Evolutionary conservation across 2,113 vertebrate species (phyloP).

Genomic region (Setophaga petechia): DNA sequence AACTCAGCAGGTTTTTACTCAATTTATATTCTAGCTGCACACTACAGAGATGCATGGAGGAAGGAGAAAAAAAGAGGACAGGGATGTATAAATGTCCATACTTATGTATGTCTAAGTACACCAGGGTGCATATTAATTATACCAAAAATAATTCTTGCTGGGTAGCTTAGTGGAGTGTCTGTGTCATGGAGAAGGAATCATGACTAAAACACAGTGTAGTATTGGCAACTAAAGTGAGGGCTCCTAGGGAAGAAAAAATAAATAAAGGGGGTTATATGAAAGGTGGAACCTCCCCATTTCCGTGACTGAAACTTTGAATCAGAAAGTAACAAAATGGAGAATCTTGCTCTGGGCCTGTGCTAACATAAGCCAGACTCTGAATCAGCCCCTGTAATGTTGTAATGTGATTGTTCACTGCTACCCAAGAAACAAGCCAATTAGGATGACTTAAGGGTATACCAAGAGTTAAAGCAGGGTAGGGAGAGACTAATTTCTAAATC

Average conservation of each 20-base stretch:
- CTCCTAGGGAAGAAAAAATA: neutral
- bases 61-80: neutral
- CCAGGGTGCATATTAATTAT: neutral
- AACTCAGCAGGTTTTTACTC: constrained; percentile 37
- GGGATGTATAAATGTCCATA: neutral
- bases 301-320: neutral
- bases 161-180: neutral
- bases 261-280: neutral
- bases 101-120: neutral
- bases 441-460: neutral
- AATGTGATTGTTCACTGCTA: neutral
- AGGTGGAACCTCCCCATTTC: neutral
- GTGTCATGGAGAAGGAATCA: neutral
- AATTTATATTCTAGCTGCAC: neutral
- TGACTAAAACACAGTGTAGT: neutral
- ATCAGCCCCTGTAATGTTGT: neutral
- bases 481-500: neutral
- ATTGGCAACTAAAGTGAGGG: neutral
- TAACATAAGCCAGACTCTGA: neutral
- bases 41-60: neutral
- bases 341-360: neutral
- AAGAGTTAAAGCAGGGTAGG: constrained; percentile 6
- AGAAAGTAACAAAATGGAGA: neutral
- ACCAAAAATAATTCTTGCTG: neutral
- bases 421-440: neutral